Base-by-base conservation (phyloP, 2,113 vertebrate species). In the Myotis davidii region DNA sequence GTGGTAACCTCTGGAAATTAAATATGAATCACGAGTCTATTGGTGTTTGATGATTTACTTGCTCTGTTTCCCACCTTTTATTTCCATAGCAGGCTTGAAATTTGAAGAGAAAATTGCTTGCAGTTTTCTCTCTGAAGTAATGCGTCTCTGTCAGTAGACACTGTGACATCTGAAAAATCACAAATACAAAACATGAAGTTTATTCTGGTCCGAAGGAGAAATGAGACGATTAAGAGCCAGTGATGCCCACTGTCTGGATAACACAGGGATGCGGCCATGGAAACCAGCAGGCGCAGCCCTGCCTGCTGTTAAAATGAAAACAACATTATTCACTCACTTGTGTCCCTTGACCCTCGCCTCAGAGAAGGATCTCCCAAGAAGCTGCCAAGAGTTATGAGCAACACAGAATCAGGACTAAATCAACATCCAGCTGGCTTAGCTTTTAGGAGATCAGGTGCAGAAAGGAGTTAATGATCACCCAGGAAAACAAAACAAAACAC, bases 241-340 rank as follows among this genome's bases (percentile, higher is more conserved):
- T 76, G 37, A 93, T 88, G 96, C 97, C 50, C 67, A 76, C 1
- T 32, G 0, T 81, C 59, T 88, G 1, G 42, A 2, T 52, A 74
- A 74, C 85, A 67, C 1, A 86, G 56, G 76, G 32, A 65, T 0
- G 32, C 85, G 96, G 84, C 82, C 39, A 70, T 85, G 92, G 88
- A 97, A 98, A 97, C 81, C 37, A 65, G 34, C 79, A 78, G 52
- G 78, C 27, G 59, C 50, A 93, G 69, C 56, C 69, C 32, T 64
- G 27, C 42, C 50, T 96, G 92, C 94, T 91, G 77, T 59, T 45
- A 86, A 94, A 96, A 90, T 48, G 12, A 95, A n/a, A 4, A 27
- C 70, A 29, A 9, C 25, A 78, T 70, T 59, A 97, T 87, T 89
- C 69, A 93, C 56, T 73, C 88, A 86, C 69, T 81, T 88, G 29